Evolutionary conservation across 2,113 vertebrate genomes (phyloP).

Genomic region (Numenius arquata): DNA sequence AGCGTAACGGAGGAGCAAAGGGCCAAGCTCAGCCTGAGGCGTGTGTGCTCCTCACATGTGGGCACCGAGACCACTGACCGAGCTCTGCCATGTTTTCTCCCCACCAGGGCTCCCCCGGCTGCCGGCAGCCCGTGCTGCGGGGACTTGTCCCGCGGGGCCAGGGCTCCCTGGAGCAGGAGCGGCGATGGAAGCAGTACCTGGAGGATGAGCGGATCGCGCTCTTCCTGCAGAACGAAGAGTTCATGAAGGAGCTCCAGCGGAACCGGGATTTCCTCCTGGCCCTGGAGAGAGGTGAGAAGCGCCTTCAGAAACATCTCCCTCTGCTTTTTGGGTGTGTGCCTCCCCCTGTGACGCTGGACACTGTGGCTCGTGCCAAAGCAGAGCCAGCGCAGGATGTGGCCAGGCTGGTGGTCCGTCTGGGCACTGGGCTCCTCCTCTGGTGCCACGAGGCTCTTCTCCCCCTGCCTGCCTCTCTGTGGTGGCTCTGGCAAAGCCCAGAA

Average conservation of each 20-base stretch:
- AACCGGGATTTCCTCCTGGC: slow-evolving; percentile 95
- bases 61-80: rapidly evolving
- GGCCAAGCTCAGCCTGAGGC: not conserved
- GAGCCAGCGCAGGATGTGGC: not conserved
- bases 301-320: not conserved
- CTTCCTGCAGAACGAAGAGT: slow-evolving; percentile 96
- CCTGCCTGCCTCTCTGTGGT: not conserved
- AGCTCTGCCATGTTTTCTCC: not conserved
- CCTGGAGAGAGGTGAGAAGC: slow-evolving; percentile 88
- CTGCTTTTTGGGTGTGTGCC: not conserved
- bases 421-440: not conserved
- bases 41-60: not conserved
- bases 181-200: slow-evolving; percentile 92
- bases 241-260: slow-evolving; percentile 95
- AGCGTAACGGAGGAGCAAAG: rapidly evolving
- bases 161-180: slow-evolving; percentile 81
- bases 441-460: not conserved
- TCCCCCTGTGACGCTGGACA: not conserved
- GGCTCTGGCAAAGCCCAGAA: not conserved
- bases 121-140: not conserved
- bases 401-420: not conserved
- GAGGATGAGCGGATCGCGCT: slow-evolving; percentile 94
- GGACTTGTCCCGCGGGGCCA: not conserved
- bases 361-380: not conserved
- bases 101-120: slow-evolving; percentile 68